A percentile compares a stretch with the other conserved stretches of the same genome.
phyloP scores from a whole-genome alignment of 2,113 vertebrate genomes.

The Pipra filicauda region DNA sequence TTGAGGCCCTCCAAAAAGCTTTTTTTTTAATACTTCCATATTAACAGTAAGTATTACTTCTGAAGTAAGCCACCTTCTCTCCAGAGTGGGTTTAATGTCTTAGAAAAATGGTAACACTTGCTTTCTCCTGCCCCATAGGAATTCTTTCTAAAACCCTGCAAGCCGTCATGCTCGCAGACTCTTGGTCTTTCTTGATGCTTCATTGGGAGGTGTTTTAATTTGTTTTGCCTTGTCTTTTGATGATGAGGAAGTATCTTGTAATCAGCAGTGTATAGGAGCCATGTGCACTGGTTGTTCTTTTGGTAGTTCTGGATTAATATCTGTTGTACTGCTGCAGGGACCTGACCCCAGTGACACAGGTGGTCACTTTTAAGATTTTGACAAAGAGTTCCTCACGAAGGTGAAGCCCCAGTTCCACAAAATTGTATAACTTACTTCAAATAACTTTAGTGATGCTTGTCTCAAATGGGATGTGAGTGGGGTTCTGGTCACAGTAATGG shows the following conservation, averaged over 20 bases:
- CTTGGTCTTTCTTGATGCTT: neutral
- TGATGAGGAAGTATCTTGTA: neutral
- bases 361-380: neutral
- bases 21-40: neutral
- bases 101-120: neutral
- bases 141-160: neutral
- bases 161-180: neutral
- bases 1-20: neutral
- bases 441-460: neutral
- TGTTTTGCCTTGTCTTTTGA: neutral
- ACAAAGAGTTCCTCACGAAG: accelerated
- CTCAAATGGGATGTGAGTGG: neutral
- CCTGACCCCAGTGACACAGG: accelerated
- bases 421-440: neutral
- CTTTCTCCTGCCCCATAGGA: accelerated
- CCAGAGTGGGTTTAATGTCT: neutral
- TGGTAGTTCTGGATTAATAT: neutral
- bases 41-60: neutral
- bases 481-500: neutral
- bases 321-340: neutral
- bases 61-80: neutral
- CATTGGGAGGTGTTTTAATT: neutral
- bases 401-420: neutral
- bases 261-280: neutral
- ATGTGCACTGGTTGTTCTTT: neutral